Evolutionary conservation across 2,113 vertebrate genomes (phyloP), one percentile per base, ranked within the genome.

Genomic region (Pica pica): DNA sequence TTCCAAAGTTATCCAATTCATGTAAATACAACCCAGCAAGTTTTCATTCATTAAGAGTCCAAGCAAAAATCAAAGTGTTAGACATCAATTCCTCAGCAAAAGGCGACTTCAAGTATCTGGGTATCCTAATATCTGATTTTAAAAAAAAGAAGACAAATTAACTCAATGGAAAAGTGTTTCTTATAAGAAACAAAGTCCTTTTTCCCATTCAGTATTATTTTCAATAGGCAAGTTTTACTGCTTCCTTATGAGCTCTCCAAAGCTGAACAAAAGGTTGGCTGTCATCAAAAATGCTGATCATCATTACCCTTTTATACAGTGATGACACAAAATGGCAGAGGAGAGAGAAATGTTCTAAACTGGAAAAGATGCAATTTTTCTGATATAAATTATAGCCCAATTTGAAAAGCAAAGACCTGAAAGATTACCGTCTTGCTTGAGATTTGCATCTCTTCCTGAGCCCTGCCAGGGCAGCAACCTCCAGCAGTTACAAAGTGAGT

Each of bases 21-120:
- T 89, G 33, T 93, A 93, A 81, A 86, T 53, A 78, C 17, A 91
- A 78, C 44, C 21, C 19, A 16, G 17, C 2, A 14, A 92, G 70
- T 67, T 93, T 84, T 91, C 42, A 49, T 93, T 94, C 68, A 90
- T 16, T 76, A 53, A 60, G 4, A 77, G 49, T 20, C 35, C 63
- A 81, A 91, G 74, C 23, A 91, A 95, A 94, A 91, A 97, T 96
- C 91, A 94, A 95, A 97, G 83, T 44, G 41, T 56, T 87, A 83
- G 59, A 93, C 65, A 89, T 85, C 50, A 94, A 74, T 95, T 94
- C 39, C 60, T 95, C 60, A 76, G 50, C 79, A 92, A 94, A 94
- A 95, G 24, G 9, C 35, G 2, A 76, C 86, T 87, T 93, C 78
- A 95, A 79, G 69, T 88, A 90, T 68, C 50, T 89, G 76, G 15